phyloP scores from a whole-genome alignment of 2,888 invertebrate species.

The Tipula vernalis region DNA sequence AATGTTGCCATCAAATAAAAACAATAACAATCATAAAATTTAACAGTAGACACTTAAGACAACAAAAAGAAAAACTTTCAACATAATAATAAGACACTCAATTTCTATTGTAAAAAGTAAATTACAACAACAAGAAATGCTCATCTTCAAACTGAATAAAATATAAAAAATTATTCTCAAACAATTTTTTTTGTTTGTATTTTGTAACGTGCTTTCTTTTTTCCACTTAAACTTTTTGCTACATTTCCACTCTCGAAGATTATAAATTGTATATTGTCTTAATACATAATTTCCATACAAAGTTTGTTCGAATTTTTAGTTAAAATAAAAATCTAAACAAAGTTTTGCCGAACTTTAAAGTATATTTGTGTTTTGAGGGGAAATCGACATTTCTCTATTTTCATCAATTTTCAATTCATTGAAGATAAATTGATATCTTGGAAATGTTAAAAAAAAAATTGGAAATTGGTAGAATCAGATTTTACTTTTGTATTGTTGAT shows the following conservation, averaged over 20 bases:
- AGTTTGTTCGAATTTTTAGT: neutral
- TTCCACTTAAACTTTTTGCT: neutral
- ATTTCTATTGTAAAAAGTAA: neutral
- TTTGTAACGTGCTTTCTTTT: neutral
- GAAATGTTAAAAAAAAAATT: neutral
- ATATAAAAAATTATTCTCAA: neutral
- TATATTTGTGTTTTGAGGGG: neutral
- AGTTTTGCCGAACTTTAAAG: neutral
- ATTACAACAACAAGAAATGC: neutral
- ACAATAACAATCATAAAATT: neutral
- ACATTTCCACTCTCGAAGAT: neutral
- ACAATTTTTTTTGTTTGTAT: neutral
- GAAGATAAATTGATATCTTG: neutral
- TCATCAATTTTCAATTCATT: neutral
- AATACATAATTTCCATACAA: neutral
- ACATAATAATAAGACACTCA: slow-evolving; percentile 4
- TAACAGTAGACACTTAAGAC: slow-evolving; percentile 4
- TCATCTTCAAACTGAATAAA: slow-evolving; percentile 4
- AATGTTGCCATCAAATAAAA: neutral
- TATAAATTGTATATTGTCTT: neutral
- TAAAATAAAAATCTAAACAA: neutral
- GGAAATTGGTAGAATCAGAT: neutral
- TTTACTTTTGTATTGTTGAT: neutral
- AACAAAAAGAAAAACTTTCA: neutral
- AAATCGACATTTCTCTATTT: neutral